Percentiles rank a stretch among this genome's conserved stretches.
Evolutionary conservation across 2,888 invertebrate species (phyloP).

Genomic region (Eupithecia centaureata): DNA sequence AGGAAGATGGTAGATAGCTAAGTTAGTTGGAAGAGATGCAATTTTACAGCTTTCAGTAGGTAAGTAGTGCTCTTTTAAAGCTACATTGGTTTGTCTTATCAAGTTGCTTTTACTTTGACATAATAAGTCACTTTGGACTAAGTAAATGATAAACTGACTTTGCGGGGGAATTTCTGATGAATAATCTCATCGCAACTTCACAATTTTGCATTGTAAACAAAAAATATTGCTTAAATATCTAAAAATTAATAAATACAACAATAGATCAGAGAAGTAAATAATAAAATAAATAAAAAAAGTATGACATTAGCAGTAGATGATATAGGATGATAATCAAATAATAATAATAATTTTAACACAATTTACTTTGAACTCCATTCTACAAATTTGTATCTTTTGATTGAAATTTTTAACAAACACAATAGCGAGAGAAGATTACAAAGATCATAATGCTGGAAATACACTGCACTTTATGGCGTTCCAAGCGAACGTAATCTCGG

Average conservation of each 20-base stretch:
- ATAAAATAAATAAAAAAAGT: no score
- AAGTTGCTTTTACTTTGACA: neutral
- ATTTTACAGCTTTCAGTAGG: slow-evolving; percentile 18
- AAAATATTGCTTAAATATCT: no score
- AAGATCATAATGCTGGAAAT: neutral
- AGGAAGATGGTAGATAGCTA: slow-evolving; percentile 36
- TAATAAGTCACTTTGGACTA: neutral
- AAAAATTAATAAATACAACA: no score
- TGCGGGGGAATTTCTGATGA: no score
- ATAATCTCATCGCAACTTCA: no score
- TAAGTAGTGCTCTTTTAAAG: neutral
- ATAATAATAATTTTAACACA: neutral
- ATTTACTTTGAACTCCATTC: neutral
- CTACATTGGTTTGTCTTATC: neutral
- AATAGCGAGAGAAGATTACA: neutral
- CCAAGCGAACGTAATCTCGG: slow-evolving; percentile 12
- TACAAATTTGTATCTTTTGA: neutral
- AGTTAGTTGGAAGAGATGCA: slow-evolving; percentile 31
- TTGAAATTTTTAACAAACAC: neutral
- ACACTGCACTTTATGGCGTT: neutral
- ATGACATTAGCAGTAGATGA: no score
- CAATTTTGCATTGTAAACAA: no score
- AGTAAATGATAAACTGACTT: no score
- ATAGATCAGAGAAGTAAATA: no score
- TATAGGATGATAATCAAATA: no score